phyloP scores from a whole-genome alignment of 2,113 vertebrate species.

The Caloenas nicobarica region DNA sequence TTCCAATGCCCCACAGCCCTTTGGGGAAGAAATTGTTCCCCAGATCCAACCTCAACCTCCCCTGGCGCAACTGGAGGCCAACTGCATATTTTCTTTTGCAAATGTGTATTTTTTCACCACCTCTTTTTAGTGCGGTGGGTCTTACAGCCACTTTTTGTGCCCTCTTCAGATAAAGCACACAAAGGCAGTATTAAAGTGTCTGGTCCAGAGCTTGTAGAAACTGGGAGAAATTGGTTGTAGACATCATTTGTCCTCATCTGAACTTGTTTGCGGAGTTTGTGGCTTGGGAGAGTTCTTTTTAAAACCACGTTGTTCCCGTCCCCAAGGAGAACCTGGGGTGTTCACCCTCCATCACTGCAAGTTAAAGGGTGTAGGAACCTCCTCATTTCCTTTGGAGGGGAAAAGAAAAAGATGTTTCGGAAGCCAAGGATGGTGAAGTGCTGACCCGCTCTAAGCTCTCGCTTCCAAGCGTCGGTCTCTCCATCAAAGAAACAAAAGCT shows the following conservation, averaged over 20 bases:
- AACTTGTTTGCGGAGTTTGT: background rate
- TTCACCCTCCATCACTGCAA: conserved; percentile 9
- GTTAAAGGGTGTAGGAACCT: background rate
- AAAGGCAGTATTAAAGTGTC: background rate
- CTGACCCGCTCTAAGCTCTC: background rate
- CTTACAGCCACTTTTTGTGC: background rate
- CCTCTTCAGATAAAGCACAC: background rate
- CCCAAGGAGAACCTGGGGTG: background rate
- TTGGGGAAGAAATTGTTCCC: too few species aligned
- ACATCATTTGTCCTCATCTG: background rate
- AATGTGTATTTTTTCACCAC: background rate
- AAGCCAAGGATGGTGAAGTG: background rate
- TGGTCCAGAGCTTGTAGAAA: background rate
- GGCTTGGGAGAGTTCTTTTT: background rate
- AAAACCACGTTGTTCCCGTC: background rate
- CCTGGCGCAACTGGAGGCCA: too few species aligned
- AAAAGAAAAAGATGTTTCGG: background rate
- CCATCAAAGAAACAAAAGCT: background rate
- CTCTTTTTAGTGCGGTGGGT: background rate
- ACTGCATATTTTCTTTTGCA: background rate
- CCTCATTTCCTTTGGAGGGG: background rate
- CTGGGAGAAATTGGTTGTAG: background rate
- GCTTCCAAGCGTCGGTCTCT: background rate
- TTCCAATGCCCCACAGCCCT: too few species aligned
- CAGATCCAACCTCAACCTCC: too few species aligned